These are phyloP conservation scores for Varanus salvator DNA, from an alignment of 2,113 vertebrate genomes.

Conservation along the genomic window DNA sequence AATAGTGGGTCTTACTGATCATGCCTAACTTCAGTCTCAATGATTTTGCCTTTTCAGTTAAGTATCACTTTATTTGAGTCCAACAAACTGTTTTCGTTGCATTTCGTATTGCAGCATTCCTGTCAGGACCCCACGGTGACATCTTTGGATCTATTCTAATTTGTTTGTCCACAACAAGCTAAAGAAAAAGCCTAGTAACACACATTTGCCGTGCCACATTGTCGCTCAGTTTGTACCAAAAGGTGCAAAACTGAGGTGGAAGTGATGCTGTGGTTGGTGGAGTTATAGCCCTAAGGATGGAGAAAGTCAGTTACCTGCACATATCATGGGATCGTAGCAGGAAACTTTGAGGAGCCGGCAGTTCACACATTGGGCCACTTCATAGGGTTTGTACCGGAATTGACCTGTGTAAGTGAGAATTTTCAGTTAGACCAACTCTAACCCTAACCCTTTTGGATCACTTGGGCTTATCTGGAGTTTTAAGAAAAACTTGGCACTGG, in stretches of 20 bases:
- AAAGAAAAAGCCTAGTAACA: no score
- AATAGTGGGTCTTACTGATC: no score
- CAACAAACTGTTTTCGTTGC: not conserved
- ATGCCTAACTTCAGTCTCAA: no score
- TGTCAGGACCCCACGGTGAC: not conserved
- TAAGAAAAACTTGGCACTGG: no score
- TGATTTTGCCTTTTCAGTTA: no score
- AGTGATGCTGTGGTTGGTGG: no score
- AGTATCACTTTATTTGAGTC: no score
- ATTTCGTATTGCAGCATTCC: not conserved
- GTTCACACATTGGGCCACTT: not conserved
- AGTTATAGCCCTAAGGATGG: not conserved
- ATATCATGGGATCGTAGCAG: not conserved
- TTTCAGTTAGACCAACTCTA: not conserved
- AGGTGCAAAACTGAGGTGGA: not conserved
- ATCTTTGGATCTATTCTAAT: not conserved
- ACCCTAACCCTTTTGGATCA: not conserved
- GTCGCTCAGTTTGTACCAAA: not conserved
- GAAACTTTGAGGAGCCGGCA: conserved; percentile 4
- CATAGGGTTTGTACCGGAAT: not conserved
- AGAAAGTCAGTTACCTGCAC: conserved; percentile 8
- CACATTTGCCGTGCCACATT: no score
- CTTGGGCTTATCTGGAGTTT: no score
- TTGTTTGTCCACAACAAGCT: not conserved
- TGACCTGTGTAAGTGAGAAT: not conserved